phyloP scores from a whole-genome alignment of 2,797 vertebrate species.

The Thamnophis elegans region DNA sequence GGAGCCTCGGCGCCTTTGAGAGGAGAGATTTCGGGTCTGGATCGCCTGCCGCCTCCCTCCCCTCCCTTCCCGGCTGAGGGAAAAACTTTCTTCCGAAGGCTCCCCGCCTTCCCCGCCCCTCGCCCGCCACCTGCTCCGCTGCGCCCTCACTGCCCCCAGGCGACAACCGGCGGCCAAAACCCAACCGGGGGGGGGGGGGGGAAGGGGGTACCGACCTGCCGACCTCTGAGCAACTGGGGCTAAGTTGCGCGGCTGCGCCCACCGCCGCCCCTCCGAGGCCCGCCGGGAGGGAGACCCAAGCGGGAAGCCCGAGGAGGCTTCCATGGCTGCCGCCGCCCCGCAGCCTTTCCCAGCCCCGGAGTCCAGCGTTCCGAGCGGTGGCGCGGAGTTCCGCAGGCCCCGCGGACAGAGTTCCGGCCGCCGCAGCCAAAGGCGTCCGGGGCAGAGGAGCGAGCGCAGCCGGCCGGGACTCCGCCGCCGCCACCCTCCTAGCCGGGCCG shows the following conservation, averaged over 20 bases:
- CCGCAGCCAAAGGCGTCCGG: not conserved
- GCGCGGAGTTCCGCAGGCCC: not conserved
- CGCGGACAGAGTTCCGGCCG: not conserved
- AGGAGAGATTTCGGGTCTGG: not conserved
- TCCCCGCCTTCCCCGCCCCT: not conserved
- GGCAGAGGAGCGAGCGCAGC: not conserved
- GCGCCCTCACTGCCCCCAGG: not conserved
- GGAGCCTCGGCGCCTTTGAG: not conserved
- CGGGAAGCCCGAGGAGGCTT: not conserved
- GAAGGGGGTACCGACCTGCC: not conserved
- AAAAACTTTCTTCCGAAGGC: not conserved
- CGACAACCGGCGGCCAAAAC: not conserved
- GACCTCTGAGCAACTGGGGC: not conserved
- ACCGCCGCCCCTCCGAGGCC: not conserved
- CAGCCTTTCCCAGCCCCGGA: not conserved
- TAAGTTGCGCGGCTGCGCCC: not conserved
- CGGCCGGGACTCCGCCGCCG: not conserved
- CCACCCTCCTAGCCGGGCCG: not conserved
- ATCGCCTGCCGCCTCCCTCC: not conserved
- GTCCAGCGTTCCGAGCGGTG: not conserved
- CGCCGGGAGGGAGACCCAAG: too few relatives aligned
- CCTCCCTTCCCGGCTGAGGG: not conserved
- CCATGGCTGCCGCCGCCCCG: not conserved
- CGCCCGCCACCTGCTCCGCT: not conserved
- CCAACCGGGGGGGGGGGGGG: fast-evolving